A percentile compares a stretch with the other conserved stretches of the same genome.
Evolutionary conservation across 2,888 invertebrate species (phyloP).

Genomic region (Brachypterus glaber): DNA sequence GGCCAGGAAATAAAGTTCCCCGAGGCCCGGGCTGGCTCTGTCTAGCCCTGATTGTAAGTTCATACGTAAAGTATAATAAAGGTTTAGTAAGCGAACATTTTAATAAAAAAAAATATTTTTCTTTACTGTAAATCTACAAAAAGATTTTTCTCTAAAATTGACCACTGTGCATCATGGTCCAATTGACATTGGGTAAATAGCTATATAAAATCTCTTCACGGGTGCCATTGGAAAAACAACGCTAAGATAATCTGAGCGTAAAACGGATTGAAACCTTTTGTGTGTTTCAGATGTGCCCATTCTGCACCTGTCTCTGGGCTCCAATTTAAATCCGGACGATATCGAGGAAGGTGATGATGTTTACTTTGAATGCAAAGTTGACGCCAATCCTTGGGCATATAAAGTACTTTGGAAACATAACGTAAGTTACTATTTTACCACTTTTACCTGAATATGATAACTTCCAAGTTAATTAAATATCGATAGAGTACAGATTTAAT

Average conservation of each 20-base stretch:
- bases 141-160: no score
- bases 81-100: no score
- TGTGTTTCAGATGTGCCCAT: constrained; percentile 56
- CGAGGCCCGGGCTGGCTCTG: no score
- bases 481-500: no score
- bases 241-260: constrained; percentile 23
- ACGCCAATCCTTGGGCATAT: constrained; percentile 67
- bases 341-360: constrained; percentile 75
- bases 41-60: no score
- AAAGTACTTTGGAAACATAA: constrained; percentile 75
- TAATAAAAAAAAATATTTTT: no score
- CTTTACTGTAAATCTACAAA: no score
- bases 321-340: constrained; percentile 66
- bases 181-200: constrained; percentile 29
- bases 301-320: constrained; percentile 58
- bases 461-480: no score
- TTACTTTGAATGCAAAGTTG: constrained; percentile 71
- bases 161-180: no score
- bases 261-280: constrained; percentile 31
- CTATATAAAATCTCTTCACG: constrained; percentile 32
- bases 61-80: no score
- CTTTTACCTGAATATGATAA: no score
- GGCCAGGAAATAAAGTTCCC: no score
- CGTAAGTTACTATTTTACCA: constrained; percentile 50
- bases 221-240: constrained; percentile 23